Conservation (phyloP, 2,888 invertebrate genomes). For the Stramonita haemastoma region DNA sequence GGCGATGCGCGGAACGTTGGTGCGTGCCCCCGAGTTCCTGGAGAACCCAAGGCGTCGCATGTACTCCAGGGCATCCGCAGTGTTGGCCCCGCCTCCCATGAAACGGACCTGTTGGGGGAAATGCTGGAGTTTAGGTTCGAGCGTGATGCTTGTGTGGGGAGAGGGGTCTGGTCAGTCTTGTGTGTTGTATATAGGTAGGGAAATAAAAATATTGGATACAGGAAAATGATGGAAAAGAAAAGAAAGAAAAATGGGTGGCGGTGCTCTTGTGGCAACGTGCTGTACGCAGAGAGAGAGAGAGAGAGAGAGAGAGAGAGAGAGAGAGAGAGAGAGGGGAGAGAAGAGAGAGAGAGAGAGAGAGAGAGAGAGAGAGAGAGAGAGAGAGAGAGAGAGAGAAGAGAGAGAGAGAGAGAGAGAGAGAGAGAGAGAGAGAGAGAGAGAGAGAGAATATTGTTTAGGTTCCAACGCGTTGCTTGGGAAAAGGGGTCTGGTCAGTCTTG, state of each 20-base stretch:
- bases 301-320: background rate
- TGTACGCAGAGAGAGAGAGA: too few relatives aligned
- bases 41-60: conserved; percentile 59
- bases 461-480: too few relatives aligned
- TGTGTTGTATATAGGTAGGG: background rate
- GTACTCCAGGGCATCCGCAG: conserved; percentile 65
- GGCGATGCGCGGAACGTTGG: conserved; percentile 61
- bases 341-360: background rate
- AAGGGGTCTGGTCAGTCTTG: background rate
- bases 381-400: background rate
- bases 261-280: too few relatives aligned
- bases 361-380: background rate
- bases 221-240: background rate
- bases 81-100: conserved; percentile 69
- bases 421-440: background rate
- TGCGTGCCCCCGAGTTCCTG: conserved; percentile 56
- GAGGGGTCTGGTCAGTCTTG: background rate
- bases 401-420: background rate
- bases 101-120: conserved; percentile 56
- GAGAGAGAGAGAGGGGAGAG: background rate
- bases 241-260: background rate
- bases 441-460: background rate
- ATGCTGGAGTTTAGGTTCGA: too few relatives aligned
- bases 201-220: background rate
- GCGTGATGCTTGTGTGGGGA: too few relatives aligned